Evolutionary conservation across 2,113 vertebrate genomes (phyloP).

Genomic region (Oncorhynchus gorbuscha): DNA sequence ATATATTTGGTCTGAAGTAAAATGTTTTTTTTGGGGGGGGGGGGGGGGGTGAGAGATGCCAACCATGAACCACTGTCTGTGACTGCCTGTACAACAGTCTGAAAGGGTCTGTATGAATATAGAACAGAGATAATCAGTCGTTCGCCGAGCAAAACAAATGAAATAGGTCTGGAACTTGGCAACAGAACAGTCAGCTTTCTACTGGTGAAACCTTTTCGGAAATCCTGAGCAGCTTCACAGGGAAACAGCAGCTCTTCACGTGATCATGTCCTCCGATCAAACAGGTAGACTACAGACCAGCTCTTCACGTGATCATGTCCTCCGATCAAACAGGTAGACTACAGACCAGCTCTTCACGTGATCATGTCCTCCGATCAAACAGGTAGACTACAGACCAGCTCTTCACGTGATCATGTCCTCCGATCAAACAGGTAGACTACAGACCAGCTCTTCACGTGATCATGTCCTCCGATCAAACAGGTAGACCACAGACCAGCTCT

Average conservation of each 20-base stretch:
- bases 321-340: too few relatives aligned
- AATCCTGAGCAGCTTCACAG: constrained; percentile 23
- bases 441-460: too few relatives aligned
- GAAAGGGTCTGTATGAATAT: too few relatives aligned
- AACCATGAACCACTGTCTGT: neutral
- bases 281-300: constrained; percentile 8
- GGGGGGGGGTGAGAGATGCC: too few relatives aligned
- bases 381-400: too few relatives aligned
- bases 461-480: too few relatives aligned
- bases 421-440: too few relatives aligned
- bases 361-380: too few relatives aligned
- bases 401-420: too few relatives aligned
- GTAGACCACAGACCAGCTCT: too few relatives aligned
- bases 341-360: too few relatives aligned
- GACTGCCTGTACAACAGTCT: neutral
- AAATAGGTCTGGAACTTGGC: neutral
- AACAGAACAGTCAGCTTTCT: constrained; percentile 10
- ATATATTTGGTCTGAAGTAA: neutral
- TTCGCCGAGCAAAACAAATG: neutral
- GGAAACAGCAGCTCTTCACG: constrained; percentile 24
- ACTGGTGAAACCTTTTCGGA: constrained; percentile 6
- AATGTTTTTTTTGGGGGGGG: too few relatives aligned
- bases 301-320: neutral
- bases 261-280: constrained; percentile 33
- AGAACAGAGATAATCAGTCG: neutral